phyloP scores from a whole-genome alignment of 2,888 invertebrate genomes.

The Siphlonurus alternatus region DNA sequence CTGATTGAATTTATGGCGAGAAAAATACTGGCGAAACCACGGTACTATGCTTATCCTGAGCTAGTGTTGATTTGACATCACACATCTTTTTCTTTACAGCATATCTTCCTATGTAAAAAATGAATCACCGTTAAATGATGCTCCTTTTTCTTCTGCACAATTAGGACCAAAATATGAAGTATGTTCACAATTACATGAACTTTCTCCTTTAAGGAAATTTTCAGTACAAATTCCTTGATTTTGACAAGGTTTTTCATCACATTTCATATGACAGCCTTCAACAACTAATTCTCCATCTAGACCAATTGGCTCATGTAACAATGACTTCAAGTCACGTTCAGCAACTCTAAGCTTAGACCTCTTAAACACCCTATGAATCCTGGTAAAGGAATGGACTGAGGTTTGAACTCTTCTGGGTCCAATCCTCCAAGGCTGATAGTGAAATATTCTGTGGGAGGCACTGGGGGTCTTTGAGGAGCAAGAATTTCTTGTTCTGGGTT shows the following conservation, averaged over 20 bases:
- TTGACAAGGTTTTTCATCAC: constrained; percentile 73
- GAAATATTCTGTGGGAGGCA: constrained; percentile 77
- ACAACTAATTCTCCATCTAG: constrained; percentile 30
- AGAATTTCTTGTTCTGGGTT: constrained; percentile 73
- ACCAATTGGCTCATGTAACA: background rate
- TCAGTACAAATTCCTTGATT: constrained; percentile 77
- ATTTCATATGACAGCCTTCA: constrained; percentile 75
- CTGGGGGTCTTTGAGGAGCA: constrained; percentile 73
- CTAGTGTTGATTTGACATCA: no score
- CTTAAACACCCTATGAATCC: constrained; percentile 78
- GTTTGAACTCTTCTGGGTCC: constrained; percentile 32
- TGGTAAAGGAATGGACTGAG: constrained; percentile 34
- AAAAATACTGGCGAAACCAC: no score
- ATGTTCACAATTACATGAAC: constrained; percentile 73
- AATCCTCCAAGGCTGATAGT: constrained; percentile 72
- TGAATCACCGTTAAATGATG: constrained; percentile 76
- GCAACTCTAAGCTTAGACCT: constrained; percentile 77
- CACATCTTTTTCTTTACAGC: no score
- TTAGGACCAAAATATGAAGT: constrained; percentile 81
- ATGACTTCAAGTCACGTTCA: constrained; percentile 21
- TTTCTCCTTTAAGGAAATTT: constrained; percentile 70
- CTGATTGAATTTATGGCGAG: constrained; percentile 33
- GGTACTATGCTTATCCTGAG: no score
- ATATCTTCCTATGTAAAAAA: no score
- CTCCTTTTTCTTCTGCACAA: constrained; percentile 78